Conservation (phyloP, 2,113 vertebrate species). For the Cheirogaleus medius region DNA sequence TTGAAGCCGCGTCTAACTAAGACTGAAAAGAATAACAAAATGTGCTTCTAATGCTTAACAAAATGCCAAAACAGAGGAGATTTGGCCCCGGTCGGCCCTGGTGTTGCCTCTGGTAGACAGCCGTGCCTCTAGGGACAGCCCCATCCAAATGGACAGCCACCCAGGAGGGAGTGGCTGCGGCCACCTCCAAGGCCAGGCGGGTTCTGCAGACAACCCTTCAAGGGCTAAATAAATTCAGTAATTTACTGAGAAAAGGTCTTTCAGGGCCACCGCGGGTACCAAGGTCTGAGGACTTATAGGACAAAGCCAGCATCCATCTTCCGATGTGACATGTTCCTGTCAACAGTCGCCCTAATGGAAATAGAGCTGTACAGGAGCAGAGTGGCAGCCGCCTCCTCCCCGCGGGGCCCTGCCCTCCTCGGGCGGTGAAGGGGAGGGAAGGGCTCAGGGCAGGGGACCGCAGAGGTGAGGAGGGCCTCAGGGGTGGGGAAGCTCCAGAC, state of each 20-base stretch:
- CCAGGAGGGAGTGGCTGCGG: not conserved
- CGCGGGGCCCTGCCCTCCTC: not conserved
- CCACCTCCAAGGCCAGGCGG: slow-evolving; percentile 32
- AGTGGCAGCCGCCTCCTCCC: not conserved
- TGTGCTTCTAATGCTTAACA: accelerated
- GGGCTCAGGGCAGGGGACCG: too few species aligned
- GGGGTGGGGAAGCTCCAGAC: not conserved
- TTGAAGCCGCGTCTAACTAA: not conserved
- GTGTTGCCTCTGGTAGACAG: not conserved
- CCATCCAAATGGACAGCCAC: not conserved
- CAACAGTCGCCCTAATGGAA: slow-evolving; percentile 16
- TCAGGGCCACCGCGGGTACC: not conserved
- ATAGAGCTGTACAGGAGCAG: not conserved
- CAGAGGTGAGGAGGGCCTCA: not conserved
- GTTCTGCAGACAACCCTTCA: slow-evolving; percentile 51
- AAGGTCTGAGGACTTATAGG: slow-evolving; percentile 20
- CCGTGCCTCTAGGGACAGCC: not conserved
- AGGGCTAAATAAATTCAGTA: slow-evolving; percentile 62
- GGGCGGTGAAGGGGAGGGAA: not conserved
- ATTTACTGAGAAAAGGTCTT: slow-evolving; percentile 63
- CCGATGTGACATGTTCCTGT: not conserved
- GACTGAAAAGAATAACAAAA: not conserved
- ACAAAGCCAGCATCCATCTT: slow-evolving; percentile 53
- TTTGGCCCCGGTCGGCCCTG: not conserved
- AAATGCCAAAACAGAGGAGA: not conserved